Percentiles rank a stretch among this genome's conserved stretches.
Conservation (phyloP, 2,888 invertebrate species). For the Stratiomys singularior region DNA sequence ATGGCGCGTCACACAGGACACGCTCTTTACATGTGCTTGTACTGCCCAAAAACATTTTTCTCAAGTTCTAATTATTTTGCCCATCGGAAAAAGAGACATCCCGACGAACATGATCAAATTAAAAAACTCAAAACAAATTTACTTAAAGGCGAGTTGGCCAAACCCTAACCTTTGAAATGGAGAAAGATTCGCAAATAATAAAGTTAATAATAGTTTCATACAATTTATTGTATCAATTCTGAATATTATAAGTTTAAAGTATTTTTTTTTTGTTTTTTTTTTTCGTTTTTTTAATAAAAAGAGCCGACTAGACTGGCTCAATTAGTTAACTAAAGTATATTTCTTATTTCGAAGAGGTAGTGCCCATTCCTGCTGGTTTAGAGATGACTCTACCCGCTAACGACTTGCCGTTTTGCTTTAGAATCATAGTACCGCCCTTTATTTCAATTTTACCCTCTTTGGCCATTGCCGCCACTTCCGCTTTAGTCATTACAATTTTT, state of each 20-base stretch:
- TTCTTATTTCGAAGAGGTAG: background rate
- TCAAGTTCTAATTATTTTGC: slow-evolving; percentile 58
- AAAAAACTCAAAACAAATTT: background rate
- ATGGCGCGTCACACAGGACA: slow-evolving; percentile 58
- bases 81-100: slow-evolving; percentile 57
- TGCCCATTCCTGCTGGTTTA: slow-evolving; percentile 2
- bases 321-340: too few species aligned
- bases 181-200: too few species aligned
- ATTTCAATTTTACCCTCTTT: slow-evolving; percentile 74
- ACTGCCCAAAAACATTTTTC: slow-evolving; percentile 57
- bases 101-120: slow-evolving; percentile 54
- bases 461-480: slow-evolving; percentile 74
- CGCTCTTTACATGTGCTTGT: slow-evolving; percentile 56
- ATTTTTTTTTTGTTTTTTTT: too few species aligned
- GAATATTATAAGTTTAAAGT: too few species aligned
- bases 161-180: too few species aligned
- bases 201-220: background rate
- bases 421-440: slow-evolving; percentile 65
- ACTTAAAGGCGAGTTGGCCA: background rate
- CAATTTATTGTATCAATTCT: background rate
- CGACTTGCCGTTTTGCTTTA: slow-evolving; percentile 52
- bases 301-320: too few species aligned
- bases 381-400: slow-evolving; percentile 34
- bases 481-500: slow-evolving; percentile 74
- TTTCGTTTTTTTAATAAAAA: too few species aligned